Base-by-base conservation (phyloP, 2,797 vertebrate species). In the Muraenolepis orangiensis region DNA sequence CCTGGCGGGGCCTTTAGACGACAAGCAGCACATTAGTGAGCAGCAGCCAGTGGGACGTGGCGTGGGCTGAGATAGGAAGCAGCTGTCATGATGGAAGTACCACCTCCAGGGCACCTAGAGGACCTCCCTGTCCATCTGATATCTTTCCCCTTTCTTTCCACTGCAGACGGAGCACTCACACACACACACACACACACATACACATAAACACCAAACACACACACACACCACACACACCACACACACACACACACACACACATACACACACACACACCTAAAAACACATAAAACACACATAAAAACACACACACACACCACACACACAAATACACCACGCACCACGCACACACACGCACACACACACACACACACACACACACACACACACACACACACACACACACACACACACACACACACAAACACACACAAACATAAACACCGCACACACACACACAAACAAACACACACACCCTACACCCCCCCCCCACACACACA, bases 131-230 rank as follows among this genome's bases (percentile, higher is more conserved):
- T 64, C 26, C 8, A 57, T 23, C 10, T 64, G 26, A 11, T 26
- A 26, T 64, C 7, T 64, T 10, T 57, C 51, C 51, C 13, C 71
- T 70, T 69, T 67, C 67, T 74, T 64, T 78, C 78, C 75, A 18
- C 74, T 73, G 64, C 66, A 28, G 32, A 67, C 18, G 23, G n/a
- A 70, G 29, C 23, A 12, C 23, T 64, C n/a, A 23, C 7, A 64
- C 57, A 61, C 51, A 64, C n/a, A 23, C 7, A 31, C 72, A 14
- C 79, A 23, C 72, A 12, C 61, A 64, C 61, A 64, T n/a, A 23
- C 23, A 28, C 61, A 28, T n/a, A 26, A n/a, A n/a, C n/a, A n/a
- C n/a, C 61, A 28, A 6, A 26, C 23, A 28, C 61, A 64, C 61
- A 64, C 61, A 64, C 61, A 64, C 61, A n/a, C n/a, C n/a, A n/a